Evolutionary conservation across 2,113 vertebrate species (phyloP), one percentile per base, ranked within the genome.

Genomic region (Pandion haliaetus): DNA sequence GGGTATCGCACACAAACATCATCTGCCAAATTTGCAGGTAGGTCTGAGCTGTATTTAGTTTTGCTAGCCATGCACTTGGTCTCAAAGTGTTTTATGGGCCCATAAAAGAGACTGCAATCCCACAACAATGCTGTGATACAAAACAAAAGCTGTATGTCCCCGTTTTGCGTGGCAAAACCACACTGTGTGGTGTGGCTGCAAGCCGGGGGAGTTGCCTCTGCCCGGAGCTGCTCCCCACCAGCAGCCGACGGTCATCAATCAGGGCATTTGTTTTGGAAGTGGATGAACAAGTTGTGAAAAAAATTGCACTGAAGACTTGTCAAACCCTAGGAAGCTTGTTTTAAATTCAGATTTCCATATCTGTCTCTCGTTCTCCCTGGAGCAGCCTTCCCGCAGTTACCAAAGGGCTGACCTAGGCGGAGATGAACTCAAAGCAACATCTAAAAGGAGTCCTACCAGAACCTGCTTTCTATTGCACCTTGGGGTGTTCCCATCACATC

Each of bases 161-260:
- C 2, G 2, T 3, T 32, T 3, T 2, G 0, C 5, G 6, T 5
- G 15, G 24, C 16, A 29, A 12, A 29, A 12, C 14, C 3, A 1
- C 1, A 19, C 57, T n/a, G 25, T 0, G 21, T 2, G 2, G 21
- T 2, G 2, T 2, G 16, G 44, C 88, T 31, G 50, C 44, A 17
- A 36, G 29, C 47, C 20, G 0, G 0, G 11, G 54, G 44, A 55
- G 40, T 1, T 17, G 36, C 72, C 44, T 14, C 59, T 12, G 20
- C 65, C 40, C 0, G 1, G 17, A 71, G 58, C 32, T 34, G 62
- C 67, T 66, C 47, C 86, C 32, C 44, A 28, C 40, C 45, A 29
- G 49, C 49, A 15, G 29, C 38, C 5, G n/a, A 8, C 0, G 9
- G 34, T 13, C 81, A 25, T 7, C 12, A 82, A 69, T 18, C 24